Conservation (phyloP, 2,888 invertebrate genomes). For the Leptura quadrifasciata region DNA sequence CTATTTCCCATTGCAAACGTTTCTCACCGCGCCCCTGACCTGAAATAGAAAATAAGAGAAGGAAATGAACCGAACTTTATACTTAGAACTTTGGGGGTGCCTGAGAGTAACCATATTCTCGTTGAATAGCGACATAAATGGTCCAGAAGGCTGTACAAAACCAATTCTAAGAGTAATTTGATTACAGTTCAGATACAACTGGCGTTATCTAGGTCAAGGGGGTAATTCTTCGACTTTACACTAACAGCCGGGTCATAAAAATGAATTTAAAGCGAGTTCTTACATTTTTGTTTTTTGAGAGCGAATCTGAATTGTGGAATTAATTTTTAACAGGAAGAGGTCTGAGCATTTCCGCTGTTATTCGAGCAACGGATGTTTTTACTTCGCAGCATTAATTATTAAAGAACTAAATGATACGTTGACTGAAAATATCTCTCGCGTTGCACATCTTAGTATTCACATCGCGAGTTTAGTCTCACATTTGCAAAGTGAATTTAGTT, state of each 20-base stretch:
- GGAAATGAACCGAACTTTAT: constrained; percentile 60
- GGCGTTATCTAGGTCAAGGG: constrained; percentile 21
- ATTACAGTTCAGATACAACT: constrained; percentile 31
- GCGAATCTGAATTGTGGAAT: not conserved
- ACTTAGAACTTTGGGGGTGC: constrained; percentile 53
- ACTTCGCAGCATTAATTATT: not conserved
- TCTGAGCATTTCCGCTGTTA: not conserved
- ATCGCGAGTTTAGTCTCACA: not conserved
- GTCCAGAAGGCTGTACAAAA: constrained; percentile 37
- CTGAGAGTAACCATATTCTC: constrained; percentile 36
- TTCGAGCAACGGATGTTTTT: not conserved
- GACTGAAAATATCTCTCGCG: not conserved
- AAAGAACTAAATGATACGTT: not conserved
- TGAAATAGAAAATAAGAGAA: constrained; percentile 58
- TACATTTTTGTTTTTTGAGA: not conserved
- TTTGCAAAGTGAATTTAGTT: no score
- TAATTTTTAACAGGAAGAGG: constrained; percentile 7
- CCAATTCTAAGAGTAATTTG: constrained; percentile 39
- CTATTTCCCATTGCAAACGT: not conserved
- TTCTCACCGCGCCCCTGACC: constrained; percentile 27
- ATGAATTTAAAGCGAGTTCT: constrained; percentile 14
- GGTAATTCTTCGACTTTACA: constrained; percentile 2
- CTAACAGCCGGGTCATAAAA: constrained; percentile 16
- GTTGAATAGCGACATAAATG: constrained; percentile 47
- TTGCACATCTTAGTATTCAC: not conserved